Evolutionary conservation across 1,140 invertebrate species (phyloP).

Genomic region (Zaprionus kolodkinae): DNA sequence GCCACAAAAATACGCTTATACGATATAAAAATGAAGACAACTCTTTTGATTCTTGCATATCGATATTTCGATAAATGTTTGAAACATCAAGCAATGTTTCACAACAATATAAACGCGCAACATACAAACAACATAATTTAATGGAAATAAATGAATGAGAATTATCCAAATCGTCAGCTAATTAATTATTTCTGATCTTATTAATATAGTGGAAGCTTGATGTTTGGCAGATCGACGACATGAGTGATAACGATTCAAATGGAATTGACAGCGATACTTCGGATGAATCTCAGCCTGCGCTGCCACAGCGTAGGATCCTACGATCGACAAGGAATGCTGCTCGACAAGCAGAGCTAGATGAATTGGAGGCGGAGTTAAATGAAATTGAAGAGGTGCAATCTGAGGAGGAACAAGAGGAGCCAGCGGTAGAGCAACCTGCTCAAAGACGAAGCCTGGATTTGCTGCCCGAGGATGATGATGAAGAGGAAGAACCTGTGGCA

Average conservation of each 20-base stretch:
- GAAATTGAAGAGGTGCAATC: background rate
- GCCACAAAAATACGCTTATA: background rate
- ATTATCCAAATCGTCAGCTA: background rate
- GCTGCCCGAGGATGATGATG: background rate
- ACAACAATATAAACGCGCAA: conserved; percentile 5
- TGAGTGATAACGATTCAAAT: background rate
- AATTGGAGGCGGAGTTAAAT: background rate
- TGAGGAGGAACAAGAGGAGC: background rate
- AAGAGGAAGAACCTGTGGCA: background rate
- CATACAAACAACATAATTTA: background rate
- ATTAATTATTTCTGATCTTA: background rate
- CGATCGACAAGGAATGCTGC: background rate
- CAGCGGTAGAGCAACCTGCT: background rate
- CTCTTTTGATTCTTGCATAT: background rate
- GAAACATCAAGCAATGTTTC: background rate
- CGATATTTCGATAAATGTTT: background rate
- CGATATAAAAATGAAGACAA: too few relatives aligned
- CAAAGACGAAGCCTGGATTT: conserved; percentile 16
- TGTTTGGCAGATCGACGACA: background rate
- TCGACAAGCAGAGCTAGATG: background rate
- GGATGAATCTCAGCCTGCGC: background rate
- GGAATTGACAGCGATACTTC: conserved; percentile 2
- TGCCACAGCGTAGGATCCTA: background rate
- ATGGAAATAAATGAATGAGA: background rate
- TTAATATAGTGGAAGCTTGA: background rate